These are phyloP conservation scores for Pangasius larnaudii DNA, from an alignment of 2,797 vertebrate species.

Conservation along the genomic window DNA sequence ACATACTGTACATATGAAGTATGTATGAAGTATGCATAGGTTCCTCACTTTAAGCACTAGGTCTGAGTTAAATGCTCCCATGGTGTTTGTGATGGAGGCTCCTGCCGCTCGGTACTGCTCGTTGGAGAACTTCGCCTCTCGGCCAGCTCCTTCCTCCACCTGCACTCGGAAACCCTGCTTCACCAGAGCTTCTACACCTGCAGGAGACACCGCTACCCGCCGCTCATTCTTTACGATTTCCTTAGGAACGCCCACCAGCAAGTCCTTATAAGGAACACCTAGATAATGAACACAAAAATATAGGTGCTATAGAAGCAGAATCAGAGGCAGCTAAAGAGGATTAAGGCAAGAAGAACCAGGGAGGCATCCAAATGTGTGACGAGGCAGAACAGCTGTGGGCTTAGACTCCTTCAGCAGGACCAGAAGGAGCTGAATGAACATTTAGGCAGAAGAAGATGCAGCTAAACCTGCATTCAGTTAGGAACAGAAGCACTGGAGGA, in stretches of 20 bases:
- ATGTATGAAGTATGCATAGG: no score
- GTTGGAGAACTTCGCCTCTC: constrained; percentile 78
- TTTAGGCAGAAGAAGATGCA: not conserved
- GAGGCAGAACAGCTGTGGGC: not conserved
- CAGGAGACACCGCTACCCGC: constrained; percentile 73
- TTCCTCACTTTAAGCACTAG: constrained; percentile 75
- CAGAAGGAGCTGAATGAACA: not conserved
- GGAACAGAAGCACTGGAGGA: not conserved
- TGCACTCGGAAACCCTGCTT: constrained; percentile 78
- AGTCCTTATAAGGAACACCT: constrained; percentile 74
- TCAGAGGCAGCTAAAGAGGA: not conserved
- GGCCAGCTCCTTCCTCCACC: constrained; percentile 76
- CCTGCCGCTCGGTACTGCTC: constrained; percentile 71
- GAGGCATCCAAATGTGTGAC: no score
- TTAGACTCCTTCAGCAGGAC: not conserved
- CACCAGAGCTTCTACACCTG: constrained; percentile 70
- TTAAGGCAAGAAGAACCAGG: not conserved
- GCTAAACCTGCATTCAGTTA: not conserved
- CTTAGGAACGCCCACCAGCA: constrained; percentile 75
- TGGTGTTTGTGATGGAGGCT: constrained; percentile 71
- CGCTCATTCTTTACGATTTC: constrained; percentile 76
- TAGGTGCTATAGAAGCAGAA: not conserved
- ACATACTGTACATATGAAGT: no score
- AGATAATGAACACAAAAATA: constrained; percentile 7
- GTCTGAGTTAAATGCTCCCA: constrained; percentile 71